phyloP scores from a whole-genome alignment of 1,140 invertebrate genomes.

The Trichogramma pretiosum region DNA sequence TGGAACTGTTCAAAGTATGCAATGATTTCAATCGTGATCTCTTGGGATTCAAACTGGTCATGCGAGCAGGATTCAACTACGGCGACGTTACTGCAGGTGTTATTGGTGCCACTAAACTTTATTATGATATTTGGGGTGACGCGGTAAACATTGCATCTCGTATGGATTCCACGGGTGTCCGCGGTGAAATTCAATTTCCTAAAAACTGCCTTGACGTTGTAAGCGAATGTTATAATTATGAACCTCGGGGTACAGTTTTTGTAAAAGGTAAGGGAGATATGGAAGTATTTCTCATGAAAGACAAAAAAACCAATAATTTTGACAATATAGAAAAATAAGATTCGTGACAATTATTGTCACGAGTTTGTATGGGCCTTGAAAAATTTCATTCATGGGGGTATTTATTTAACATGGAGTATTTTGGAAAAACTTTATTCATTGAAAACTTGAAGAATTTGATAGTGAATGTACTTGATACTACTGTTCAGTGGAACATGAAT shows the following conservation, averaged over 20 bases:
- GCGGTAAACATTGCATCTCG: constrained; percentile 94
- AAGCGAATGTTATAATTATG: constrained; percentile 61
- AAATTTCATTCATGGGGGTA: not conserved
- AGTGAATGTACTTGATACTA: no score
- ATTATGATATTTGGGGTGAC: constrained; percentile 98
- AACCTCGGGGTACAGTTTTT: constrained; percentile 76
- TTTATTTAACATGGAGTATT: not conserved
- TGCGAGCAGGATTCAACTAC: constrained; percentile 75
- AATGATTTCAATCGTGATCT: constrained; percentile 82
- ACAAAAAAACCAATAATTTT: constrained; percentile 35
- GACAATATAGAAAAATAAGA: no score
- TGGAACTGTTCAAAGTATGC: constrained; percentile 79
- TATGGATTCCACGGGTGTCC: constrained; percentile 88
- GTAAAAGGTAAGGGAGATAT: constrained; percentile 95
- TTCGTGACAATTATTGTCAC: not conserved
- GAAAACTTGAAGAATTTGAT: no score
- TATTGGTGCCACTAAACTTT: constrained; percentile 90
- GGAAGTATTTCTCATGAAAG: constrained; percentile 70
- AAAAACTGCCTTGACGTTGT: constrained; percentile 62
- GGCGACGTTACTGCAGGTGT: constrained; percentile 93
- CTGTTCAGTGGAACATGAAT: no score
- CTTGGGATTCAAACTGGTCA: constrained; percentile 80
- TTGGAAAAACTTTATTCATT: not conserved
- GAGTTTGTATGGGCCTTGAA: not conserved
- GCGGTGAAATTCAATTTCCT: constrained; percentile 78